phyloP scores from a whole-genome alignment of 2,113 vertebrate species.

The Thunnus thynnus region DNA sequence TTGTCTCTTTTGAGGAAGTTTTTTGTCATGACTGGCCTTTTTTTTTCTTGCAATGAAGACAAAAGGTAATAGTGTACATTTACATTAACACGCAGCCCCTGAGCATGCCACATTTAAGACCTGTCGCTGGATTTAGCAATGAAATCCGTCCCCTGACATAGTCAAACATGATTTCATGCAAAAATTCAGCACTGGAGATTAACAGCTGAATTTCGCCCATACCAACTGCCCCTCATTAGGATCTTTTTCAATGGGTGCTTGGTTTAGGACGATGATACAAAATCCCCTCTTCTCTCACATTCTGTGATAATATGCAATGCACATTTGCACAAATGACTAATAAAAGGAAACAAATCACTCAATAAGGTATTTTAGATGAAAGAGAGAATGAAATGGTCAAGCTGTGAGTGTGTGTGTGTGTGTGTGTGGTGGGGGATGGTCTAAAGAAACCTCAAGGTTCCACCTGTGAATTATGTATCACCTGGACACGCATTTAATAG shows the following conservation, averaged over 20 bases:
- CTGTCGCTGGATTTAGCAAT: slow-evolving; percentile 18
- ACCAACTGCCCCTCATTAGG: slow-evolving; percentile 49
- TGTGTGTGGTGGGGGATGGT: neutral
- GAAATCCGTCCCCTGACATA: slow-evolving; percentile 41
- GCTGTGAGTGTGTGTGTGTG: neutral
- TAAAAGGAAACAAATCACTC: slow-evolving; percentile 10
- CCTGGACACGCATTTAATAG: slow-evolving; percentile 15
- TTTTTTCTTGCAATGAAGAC: slow-evolving; percentile 16
- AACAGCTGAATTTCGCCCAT: slow-evolving; percentile 38
- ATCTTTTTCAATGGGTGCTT: slow-evolving; percentile 23
- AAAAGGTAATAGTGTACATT: slow-evolving; percentile 6
- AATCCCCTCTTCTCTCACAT: slow-evolving; percentile 29
- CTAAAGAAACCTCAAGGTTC: slow-evolving; percentile 35
- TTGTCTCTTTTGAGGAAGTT: neutral
- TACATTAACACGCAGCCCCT: slow-evolving; percentile 1
- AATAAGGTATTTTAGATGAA: slow-evolving; percentile 14
- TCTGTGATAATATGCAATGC: slow-evolving; percentile 5
- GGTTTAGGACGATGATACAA: slow-evolving; percentile 27
- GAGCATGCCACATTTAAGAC: neutral
- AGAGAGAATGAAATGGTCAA: slow-evolving; percentile 11
- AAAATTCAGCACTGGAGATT: slow-evolving; percentile 43
- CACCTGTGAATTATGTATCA: slow-evolving; percentile 32
- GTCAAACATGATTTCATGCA: slow-evolving; percentile 46
- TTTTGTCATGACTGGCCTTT: neutral
- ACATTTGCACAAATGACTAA: slow-evolving; percentile 28